These are phyloP conservation scores for Kradibia gibbosae DNA, from an alignment of 1,140 invertebrate genomes.

Conservation along the genomic window DNA sequence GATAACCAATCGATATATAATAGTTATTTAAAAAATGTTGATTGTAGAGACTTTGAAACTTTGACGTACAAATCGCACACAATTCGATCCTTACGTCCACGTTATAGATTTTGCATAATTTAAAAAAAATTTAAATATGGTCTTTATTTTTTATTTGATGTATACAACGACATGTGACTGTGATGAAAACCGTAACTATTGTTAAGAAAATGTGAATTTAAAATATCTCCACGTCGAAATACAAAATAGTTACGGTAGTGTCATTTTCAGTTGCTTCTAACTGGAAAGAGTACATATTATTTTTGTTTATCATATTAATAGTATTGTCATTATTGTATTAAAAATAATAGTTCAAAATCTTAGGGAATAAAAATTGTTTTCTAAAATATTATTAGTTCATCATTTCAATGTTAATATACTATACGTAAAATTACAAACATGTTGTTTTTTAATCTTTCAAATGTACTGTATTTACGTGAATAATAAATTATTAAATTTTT, in stretches of 20 bases:
- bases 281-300: neutral
- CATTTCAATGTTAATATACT: too few relatives aligned
- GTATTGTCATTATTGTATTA: too few relatives aligned
- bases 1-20: neutral
- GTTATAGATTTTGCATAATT: neutral
- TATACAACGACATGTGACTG: constrained; percentile 46
- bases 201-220: constrained; percentile 10
- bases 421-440: too few relatives aligned
- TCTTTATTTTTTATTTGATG: constrained; percentile 15
- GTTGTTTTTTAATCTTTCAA: too few relatives aligned
- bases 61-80: neutral
- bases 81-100: neutral
- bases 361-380: neutral
- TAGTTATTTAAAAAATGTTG: neutral
- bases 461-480: too few relatives aligned
- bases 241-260: neutral
- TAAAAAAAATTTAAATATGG: neutral
- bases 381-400: too few relatives aligned
- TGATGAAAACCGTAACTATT: constrained; percentile 41
- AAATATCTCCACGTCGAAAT: neutral
- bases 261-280: neutral
- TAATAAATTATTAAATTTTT: too few relatives aligned
- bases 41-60: too few relatives aligned
- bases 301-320: neutral
- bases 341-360: neutral